Evolutionary conservation across 2,797 vertebrate species (phyloP).

Genomic region (Melanotaenia trifasciata): DNA sequence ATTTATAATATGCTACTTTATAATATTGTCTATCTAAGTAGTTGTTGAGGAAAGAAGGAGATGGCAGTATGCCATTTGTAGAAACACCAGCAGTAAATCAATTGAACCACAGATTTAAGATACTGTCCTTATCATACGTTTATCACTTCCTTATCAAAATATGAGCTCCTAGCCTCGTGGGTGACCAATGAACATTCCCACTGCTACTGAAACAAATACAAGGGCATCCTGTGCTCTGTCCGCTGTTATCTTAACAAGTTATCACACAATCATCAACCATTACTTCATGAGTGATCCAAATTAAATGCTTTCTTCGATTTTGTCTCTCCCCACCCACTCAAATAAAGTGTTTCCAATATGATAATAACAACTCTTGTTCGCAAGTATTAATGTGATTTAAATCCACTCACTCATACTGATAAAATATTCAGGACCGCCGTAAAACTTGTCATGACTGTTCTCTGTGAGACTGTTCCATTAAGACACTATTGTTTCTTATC

Average conservation of each 20-base stretch:
- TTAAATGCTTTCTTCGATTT: constrained; percentile 36
- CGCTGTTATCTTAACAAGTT: constrained; percentile 59
- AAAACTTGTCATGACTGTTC: constrained; percentile 9
- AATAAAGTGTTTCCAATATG: constrained; percentile 3
- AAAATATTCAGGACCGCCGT: background rate
- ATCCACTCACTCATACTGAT: background rate
- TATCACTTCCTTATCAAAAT: constrained; percentile 79
- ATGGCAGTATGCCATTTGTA: constrained; percentile 36
- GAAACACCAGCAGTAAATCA: constrained; percentile 68
- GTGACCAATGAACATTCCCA: constrained; percentile 70
- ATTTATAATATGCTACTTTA: constrained; percentile 6
- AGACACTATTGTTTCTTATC: constrained; percentile 60
- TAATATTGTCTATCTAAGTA: constrained; percentile 29
- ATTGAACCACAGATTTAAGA: constrained; percentile 76
- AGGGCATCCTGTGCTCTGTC: constrained; percentile 62
- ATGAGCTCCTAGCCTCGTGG: constrained; percentile 63
- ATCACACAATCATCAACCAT: constrained; percentile 59
- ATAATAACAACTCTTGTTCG: background rate
- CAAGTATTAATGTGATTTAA: background rate
- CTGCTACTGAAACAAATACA: constrained; percentile 78
- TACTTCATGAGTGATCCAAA: constrained; percentile 57
- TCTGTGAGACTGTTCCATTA: constrained; percentile 39
- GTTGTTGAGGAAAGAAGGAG: constrained; percentile 47
- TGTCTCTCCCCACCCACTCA: constrained; percentile 6
- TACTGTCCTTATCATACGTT: constrained; percentile 75